Conservation (phyloP, 2,888 invertebrate species). For the Zootermopsis nevadensis region DNA sequence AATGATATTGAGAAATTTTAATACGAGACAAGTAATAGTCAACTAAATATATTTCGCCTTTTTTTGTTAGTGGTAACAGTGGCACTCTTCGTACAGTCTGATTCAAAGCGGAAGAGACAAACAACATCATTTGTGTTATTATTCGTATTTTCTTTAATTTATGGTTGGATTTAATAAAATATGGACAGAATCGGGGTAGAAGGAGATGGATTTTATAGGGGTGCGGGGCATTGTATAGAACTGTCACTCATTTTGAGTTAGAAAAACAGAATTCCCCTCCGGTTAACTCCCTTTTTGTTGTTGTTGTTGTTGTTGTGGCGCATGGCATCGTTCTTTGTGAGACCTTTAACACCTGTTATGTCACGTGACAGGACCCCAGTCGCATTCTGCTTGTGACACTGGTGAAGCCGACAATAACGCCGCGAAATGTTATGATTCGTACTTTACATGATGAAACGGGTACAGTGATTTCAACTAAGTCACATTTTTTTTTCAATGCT, state of each 20-base stretch:
- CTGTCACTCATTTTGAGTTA: constrained; percentile 36
- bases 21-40: too few species aligned
- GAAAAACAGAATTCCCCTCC: constrained; percentile 21
- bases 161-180: too few species aligned
- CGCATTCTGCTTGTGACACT: not conserved
- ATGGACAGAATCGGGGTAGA: not conserved
- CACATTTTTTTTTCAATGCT: too few species aligned
- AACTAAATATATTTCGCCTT: too few species aligned
- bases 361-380: not conserved
- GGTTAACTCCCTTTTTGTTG: not conserved
- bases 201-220: constrained; percentile 1
- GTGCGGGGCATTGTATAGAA: constrained; percentile 1
- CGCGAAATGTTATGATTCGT: not conserved
- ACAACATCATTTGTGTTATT: too few species aligned
- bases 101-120: too few species aligned
- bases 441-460: too few species aligned
- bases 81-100: too few species aligned
- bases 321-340: constrained; percentile 29
- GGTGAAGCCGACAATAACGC: not conserved
- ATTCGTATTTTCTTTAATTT: too few species aligned
- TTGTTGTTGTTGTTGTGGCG: not conserved
- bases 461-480: too few species aligned
- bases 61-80: too few species aligned
- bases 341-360: constrained; percentile 38
- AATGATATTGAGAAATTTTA: too few species aligned